A percentile compares a stretch with the other conserved stretches of the same genome.
phyloP scores from a whole-genome alignment of 1,140 invertebrate genomes.

The Amyelois transitella region DNA sequence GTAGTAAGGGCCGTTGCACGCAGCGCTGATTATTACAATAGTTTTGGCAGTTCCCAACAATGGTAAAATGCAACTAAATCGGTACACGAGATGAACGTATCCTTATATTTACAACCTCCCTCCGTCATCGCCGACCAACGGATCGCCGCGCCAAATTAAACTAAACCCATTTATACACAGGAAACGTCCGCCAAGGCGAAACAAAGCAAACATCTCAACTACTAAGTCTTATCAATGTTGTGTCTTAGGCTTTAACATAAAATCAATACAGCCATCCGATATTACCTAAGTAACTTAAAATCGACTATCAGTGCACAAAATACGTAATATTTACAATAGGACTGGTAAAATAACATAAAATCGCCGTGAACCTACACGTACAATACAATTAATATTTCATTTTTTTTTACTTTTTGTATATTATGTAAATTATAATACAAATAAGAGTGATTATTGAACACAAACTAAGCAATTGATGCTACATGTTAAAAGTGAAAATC shows the following conservation, averaged over 20 bases:
- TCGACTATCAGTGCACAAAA: slow-evolving; percentile 62
- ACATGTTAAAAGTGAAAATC: slow-evolving; percentile 36
- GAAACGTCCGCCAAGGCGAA: slow-evolving; percentile 26
- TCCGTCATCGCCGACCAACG: slow-evolving; percentile 23
- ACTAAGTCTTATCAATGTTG: slow-evolving; percentile 43
- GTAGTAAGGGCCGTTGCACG: slow-evolving; percentile 14
- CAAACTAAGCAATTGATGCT: slow-evolving; percentile 40
- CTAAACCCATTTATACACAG: slow-evolving; percentile 49
- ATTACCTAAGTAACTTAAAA: slow-evolving; percentile 56
- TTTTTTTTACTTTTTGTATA: slow-evolving; percentile 55
- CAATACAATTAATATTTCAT: slow-evolving; percentile 32
- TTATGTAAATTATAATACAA: slow-evolving; percentile 41
- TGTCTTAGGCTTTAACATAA: slow-evolving; percentile 44
- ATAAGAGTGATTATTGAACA: slow-evolving; percentile 45
- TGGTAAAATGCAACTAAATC: slow-evolving; percentile 70
- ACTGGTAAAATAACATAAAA: slow-evolving; percentile 44
- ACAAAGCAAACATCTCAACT: slow-evolving; percentile 38
- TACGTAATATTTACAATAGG: slow-evolving; percentile 59
- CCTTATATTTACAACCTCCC: slow-evolving; percentile 64
- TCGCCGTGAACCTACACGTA: slow-evolving; percentile 32
- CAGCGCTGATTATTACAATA: slow-evolving; percentile 64
- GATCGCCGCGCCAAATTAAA: slow-evolving; percentile 33
- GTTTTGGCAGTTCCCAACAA: slow-evolving; percentile 71
- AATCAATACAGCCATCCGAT: slow-evolving; percentile 59
- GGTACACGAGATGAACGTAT: slow-evolving; percentile 49